phyloP scores from a whole-genome alignment of 1,140 invertebrate species.

The Drosophila kanapiae region DNA sequence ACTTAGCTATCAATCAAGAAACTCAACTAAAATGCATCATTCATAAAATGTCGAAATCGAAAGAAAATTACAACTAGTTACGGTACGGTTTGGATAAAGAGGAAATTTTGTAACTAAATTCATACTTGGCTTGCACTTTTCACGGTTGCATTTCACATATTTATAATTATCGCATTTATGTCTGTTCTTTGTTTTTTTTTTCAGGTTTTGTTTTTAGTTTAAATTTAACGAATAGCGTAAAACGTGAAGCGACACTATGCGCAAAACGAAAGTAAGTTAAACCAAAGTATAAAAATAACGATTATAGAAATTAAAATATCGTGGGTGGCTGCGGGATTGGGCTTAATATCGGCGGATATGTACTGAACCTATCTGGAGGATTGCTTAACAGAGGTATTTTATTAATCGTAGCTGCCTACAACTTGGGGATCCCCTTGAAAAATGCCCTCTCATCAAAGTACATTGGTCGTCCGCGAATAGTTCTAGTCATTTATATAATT shows the following conservation, averaged over 20 bases:
- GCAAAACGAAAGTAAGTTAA: conserved; percentile 42
- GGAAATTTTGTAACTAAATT: conserved; percentile 85
- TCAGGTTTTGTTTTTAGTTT: conserved; percentile 27
- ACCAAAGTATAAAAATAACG: conserved; percentile 13
- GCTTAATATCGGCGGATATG: conserved; percentile 7
- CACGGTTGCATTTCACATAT: conserved; percentile 74
- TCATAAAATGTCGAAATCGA: conserved; percentile 80
- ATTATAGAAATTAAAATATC: conserved; percentile 24
- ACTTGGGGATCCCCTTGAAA: neutral
- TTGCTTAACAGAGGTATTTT: neutral
- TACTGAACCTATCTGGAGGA: conserved; percentile 4
- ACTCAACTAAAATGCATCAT: conserved; percentile 83
- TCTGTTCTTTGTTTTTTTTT: conserved; percentile 56
- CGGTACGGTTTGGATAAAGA: conserved; percentile 84
- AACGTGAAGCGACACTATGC: conserved; percentile 75
- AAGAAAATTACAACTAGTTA: conserved; percentile 84
- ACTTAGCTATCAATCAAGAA: conserved; percentile 76
- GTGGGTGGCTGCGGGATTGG: conserved; percentile 18
- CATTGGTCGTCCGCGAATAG: neutral
- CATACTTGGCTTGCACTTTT: conserved; percentile 80
- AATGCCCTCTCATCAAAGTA: neutral
- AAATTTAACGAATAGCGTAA: conserved; percentile 48
- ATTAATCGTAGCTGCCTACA: neutral
- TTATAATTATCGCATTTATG: conserved; percentile 69
- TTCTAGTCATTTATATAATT: neutral